These are phyloP conservation scores for Eudemis profundana DNA, from an alignment of 2,888 invertebrate species.

Conservation along the genomic window DNA sequence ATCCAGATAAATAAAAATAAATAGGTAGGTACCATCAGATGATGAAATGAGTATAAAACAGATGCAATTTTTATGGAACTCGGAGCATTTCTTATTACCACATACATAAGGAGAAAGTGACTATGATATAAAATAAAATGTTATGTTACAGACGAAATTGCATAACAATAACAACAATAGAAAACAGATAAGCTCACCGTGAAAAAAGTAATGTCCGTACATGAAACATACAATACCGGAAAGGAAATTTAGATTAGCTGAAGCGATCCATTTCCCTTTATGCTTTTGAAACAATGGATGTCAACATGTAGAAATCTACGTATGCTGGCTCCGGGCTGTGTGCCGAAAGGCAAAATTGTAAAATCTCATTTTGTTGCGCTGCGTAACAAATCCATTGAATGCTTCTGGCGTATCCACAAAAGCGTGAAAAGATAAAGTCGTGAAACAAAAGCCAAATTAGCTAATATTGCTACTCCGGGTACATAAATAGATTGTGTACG, in stretches of 20 bases:
- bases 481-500: background rate
- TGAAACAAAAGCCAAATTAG: conserved; percentile 43
- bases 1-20: too few relatives aligned
- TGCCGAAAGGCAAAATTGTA: conserved; percentile 44
- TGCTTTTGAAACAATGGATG: conserved; percentile 45
- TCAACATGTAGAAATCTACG: conserved; percentile 26
- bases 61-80: background rate
- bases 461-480: conserved; percentile 30
- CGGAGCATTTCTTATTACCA: background rate
- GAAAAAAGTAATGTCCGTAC: conserved; percentile 44
- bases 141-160: conserved; percentile 13
- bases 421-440: conserved; percentile 44
- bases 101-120: conserved; percentile 10
- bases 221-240: conserved; percentile 40
- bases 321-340: conserved; percentile 3
- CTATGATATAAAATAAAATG: conserved; percentile 1
- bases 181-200: conserved; percentile 36
- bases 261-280: conserved; percentile 46
- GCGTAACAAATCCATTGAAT: conserved; percentile 45
- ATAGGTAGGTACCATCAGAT: too few relatives aligned
- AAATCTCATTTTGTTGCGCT: conserved; percentile 44
- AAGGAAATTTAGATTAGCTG: conserved; percentile 48
- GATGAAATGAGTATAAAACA: too few relatives aligned
- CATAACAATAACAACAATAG: conserved; percentile 34
- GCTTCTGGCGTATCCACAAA: conserved; percentile 30